phyloP scores from a whole-genome alignment of 1,140 invertebrate species.

The Lordiphosa stackelbergi region DNA sequence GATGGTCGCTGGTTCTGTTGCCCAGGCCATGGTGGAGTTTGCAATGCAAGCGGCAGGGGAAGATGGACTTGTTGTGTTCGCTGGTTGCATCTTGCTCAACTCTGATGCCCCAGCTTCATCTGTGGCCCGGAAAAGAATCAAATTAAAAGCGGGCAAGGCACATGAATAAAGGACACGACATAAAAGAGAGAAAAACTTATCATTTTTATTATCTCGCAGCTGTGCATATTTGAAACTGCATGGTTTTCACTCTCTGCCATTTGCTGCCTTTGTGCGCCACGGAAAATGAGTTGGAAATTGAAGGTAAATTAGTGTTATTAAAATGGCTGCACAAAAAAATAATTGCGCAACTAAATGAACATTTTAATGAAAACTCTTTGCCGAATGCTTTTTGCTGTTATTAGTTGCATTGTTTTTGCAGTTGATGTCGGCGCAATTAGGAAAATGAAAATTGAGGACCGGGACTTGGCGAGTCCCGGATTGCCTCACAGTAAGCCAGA shows the following conservation, averaged over 20 bases:
- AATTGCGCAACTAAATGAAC: conserved; percentile 72
- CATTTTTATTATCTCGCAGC: conserved; percentile 50
- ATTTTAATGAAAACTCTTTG: conserved; percentile 72
- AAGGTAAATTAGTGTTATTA: conserved; percentile 74
- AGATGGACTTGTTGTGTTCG: conserved; percentile 19
- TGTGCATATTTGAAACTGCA: conserved; percentile 42
- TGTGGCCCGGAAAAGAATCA: conserved; percentile 30
- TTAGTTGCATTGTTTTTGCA: conserved; percentile 37
- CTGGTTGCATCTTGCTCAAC: background rate
- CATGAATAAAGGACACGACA: background rate
- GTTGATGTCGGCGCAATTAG: conserved; percentile 47
- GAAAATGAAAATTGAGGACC: conserved; percentile 31
- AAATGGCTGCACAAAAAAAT: conserved; percentile 65
- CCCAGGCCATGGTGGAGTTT: conserved; percentile 29
- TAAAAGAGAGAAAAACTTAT: conserved; percentile 48
- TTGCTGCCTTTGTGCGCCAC: conserved; percentile 31
- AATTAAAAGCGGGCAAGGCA: conserved; percentile 40
- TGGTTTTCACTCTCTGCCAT: conserved; percentile 14
- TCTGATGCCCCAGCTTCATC: conserved; percentile 22
- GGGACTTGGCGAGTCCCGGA: too few species aligned
- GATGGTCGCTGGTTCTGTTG: conserved; percentile 26
- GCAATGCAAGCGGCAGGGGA: conserved; percentile 44
- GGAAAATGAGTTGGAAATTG: conserved; percentile 54
- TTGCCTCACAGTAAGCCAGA: conserved; percentile 11
- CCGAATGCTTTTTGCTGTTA: conserved; percentile 37